Evolutionary conservation across 2,888 invertebrate genomes (phyloP).

Genomic region (Marronus borbonicus): DNA sequence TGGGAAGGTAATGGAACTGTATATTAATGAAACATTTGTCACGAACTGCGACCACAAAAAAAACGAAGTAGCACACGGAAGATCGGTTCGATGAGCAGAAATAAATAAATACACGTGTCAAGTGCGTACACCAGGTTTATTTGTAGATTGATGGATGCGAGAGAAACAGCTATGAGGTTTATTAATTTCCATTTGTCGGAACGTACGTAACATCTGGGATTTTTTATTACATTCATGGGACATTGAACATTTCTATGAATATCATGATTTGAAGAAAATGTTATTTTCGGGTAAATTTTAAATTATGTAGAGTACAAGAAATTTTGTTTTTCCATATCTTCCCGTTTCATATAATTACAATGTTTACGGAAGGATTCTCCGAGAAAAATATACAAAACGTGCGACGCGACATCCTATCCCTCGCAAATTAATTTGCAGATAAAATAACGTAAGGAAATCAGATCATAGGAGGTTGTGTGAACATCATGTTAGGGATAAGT

Average conservation of each 20-base stretch:
- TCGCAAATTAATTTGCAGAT: too few species aligned
- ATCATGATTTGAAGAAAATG: background rate
- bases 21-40: constrained; percentile 44
- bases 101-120: background rate
- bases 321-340: too few species aligned
- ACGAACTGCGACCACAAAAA: background rate
- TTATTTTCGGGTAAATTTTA: too few species aligned
- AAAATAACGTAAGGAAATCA: too few species aligned
- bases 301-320: too few species aligned
- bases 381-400: too few species aligned
- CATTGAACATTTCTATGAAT: background rate
- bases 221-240: background rate
- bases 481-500: too few species aligned
- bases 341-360: too few species aligned
- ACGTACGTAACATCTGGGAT: background rate
- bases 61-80: background rate
- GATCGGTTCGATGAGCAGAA: constrained; percentile 14
- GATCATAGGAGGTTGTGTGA: too few species aligned
- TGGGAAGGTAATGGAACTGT: constrained; percentile 22
- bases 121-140: too few species aligned
- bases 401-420: too few species aligned
- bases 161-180: background rate
- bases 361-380: too few species aligned
- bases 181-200: constrained; percentile 7
- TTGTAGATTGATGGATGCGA: background rate